A percentile compares a stretch with the other conserved stretches of the same genome.
Evolutionary conservation across 2,113 vertebrate species (phyloP).

Genomic region (Gobiocypris rarus): DNA sequence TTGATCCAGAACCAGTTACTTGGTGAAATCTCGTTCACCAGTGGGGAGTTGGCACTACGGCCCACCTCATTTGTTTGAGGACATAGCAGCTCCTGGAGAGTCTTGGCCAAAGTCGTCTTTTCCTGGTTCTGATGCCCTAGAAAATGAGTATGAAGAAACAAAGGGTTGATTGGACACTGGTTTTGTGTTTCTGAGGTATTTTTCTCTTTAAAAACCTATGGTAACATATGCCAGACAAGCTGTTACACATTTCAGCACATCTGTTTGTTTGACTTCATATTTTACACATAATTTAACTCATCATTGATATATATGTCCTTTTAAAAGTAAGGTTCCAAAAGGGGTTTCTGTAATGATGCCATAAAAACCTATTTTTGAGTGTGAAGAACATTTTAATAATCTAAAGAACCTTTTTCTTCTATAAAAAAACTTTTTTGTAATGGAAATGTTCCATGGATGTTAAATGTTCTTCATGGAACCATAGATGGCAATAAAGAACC

Average conservation of each 20-base stretch:
- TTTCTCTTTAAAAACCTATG: constrained; percentile 22
- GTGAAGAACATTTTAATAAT: no score
- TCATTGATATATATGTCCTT: background rate
- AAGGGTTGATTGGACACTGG: background rate
- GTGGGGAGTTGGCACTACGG: constrained; percentile 5
- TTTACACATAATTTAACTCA: background rate
- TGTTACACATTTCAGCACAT: constrained; percentile 6
- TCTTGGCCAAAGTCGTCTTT: constrained; percentile 63
- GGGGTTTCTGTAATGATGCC: no score
- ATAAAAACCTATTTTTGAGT: no score
- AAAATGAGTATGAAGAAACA: constrained; percentile 15
- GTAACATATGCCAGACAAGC: background rate
- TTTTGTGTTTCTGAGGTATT: background rate
- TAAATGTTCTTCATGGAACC: no score
- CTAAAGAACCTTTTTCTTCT: no score
- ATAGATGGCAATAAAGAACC: no score
- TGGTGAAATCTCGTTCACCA: background rate
- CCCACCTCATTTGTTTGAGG: constrained; percentile 64
- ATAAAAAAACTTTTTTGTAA: no score
- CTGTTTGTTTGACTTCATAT: background rate
- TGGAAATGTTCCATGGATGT: no score
- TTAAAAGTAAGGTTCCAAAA: no score
- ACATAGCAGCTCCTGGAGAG: constrained; percentile 68
- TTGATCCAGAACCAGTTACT: no score
- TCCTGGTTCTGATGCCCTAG: constrained; percentile 61